Evolutionary conservation across 2,888 invertebrate species (phyloP), one percentile per base, ranked within the genome.

Genomic region (Miltochrista miniata): DNA sequence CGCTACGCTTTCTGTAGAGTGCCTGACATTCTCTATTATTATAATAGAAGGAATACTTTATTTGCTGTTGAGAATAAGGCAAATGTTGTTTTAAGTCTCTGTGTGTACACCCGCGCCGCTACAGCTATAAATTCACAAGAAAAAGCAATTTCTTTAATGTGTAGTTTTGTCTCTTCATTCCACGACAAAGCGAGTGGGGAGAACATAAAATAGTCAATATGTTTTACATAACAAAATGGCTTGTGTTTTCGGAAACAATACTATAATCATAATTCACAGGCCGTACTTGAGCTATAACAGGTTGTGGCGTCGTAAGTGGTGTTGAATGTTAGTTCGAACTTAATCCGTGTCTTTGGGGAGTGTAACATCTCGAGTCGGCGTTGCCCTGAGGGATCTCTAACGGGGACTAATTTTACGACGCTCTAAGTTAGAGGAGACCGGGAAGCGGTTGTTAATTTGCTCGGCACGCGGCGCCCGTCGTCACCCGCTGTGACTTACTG

Each of bases 361-460:
- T 59, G 62, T 66, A 61, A 64, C 61, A 64, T 68, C 66, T 44
- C 70, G 73, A 73, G 66, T 66, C 70, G 74, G 69, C 68, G 70
- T 71, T 68, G 81, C 77, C 82, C 72, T 66, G 77, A 85, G 84
- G 81, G 87, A 79, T 81, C 79, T 85, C 79, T 85, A 85, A 84
- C 82, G 80, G 84, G 77, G 85, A 79, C 87, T 89, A 88, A 90
- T 90, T 90, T 90, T 88, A 90, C 83, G 90, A 90, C 88, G 87
- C 81, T 85, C 86, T 90, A 89, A 90, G 85, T 90, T 85, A 85
- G 84, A 83, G 81, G 80, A 81, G 83, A 85, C 85, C 79, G 85
- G 84, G 84, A 84, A 87, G 78, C 83, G 84, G 75, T 84, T 89
- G 90, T 89, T 90, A 90, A 90, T 90, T 90, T 88, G 87, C 79